Evolutionary conservation across 2,888 invertebrate genomes (phyloP), one percentile per base, ranked within the genome.

Genomic region (Petrophora chlorosata): DNA sequence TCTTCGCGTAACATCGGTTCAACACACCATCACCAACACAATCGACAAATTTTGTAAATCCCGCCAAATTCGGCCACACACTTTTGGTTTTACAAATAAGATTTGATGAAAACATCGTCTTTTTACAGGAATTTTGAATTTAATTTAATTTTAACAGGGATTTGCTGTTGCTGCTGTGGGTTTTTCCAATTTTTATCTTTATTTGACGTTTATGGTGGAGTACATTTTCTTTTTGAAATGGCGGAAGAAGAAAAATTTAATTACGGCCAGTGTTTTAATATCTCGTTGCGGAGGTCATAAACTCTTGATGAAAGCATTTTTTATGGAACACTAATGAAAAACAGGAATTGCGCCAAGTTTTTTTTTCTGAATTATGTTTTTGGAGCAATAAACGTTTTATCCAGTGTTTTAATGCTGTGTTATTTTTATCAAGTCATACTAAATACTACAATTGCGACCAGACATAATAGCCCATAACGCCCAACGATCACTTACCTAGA

Each of bases 1-100:
- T 74, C 49, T 76, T 78, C n/a, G 76, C 74, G 41, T 76, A 84
- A 19, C 55, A 44, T 7, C 81, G 66, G 15, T 51, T 49, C 2
- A 62, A 42, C 9, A 58, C 40, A 17, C 55, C 40, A 4, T 65
- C 62, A 10, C 49, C 32, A 4, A 44, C 39, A 17, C 50, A 49
- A 7, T 63, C 57, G 1, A 58, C 32, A 3, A 34, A 25, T 42
- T 58, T 67, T 5, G 63, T 50, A 5, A 51, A 38, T 30, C 45
- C 53, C 3, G 54, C 12, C 0, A 78, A 26, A 59, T 51, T 62
- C 10, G 63, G 61, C 62, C 67, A 74, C 14, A 76, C 23, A 30
- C 47, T 58, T 39, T 63, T 73, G 22, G 70, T 66, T 38, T 48
- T 70, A 32, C 53, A 55, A 17, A 72, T 25, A 39, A 70, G 55